Base-by-base conservation (phyloP, 2,113 vertebrate species). In the Labrus mixtus region DNA sequence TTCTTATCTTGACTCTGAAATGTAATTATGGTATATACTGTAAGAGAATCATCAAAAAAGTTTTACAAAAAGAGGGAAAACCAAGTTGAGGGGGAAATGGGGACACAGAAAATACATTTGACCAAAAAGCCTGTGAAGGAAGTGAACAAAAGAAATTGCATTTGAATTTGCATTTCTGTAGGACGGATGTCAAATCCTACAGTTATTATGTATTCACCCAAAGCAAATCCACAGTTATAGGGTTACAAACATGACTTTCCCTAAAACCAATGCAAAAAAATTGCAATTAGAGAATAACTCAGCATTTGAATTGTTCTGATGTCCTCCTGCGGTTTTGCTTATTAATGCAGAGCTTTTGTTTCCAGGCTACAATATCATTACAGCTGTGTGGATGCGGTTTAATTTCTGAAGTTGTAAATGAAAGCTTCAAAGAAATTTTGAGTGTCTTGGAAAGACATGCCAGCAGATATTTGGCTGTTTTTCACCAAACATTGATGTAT, bases 291-390 rank as follows among this genome's bases (percentile, higher is more conserved):
- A 50, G 33, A 53, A 17, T 0, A 43, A 53, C 36, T 36, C 7
- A 19, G 11, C 17, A 22, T 43, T n/a, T 67, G 13, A 43, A 53
- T 77, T 37, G 29, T 46, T 46, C 36, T 41, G 10, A 58, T 16
- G 11, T 66, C 39, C 39, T 22, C 55, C 25, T 25, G 59, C 60
- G 60, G 20, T 60, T 67, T 54, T 57, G 43, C 55, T 61, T 15
- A 59, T 58, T 59, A 65, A 60, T 50, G 55, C 62, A 36, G 45
- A 43, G 25, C n/a, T 46, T 62, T 68, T 74, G 58, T 73, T 63
- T 63, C 53, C 19, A 63, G 17, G 33, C 22, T 61, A 56, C 41
- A 54, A 17, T 51, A 50, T 19, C 57, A 56, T 39, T 62, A 20
- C 56, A 15, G 16, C 23, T 43, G 41, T 39, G 41, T 58, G 19